Base-by-base conservation (phyloP, 2,113 vertebrate species). In the Xerus inauris region DNA sequence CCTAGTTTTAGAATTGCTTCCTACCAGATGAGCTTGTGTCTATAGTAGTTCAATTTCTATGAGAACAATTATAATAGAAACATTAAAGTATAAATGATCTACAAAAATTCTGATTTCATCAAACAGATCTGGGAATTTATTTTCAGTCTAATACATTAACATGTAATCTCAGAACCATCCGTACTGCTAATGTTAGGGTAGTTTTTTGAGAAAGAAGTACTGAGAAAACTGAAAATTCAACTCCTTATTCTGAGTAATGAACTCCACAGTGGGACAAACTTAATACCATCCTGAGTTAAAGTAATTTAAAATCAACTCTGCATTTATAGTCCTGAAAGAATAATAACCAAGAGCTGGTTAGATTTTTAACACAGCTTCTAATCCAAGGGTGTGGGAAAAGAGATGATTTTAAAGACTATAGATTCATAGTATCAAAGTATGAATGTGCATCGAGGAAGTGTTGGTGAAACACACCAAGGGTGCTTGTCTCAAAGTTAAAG, bases 61-160 rank as follows among this genome's bases (percentile, higher is more conserved):
- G 49, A 86, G 57, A 94, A 79, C 24, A 89, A 47, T 59, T 38
- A 77, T 6, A 86, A 83, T 12, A 91, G 67, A 92, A 97, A 80
- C 35, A 87, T 4, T 26, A 19, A 69, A 26, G 20, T 57, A 77
- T 40, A 47, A n/a, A 71, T 38, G 35, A 57, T 22, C 40, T 62
- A 87, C 38, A 35, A 45, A 85, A 91, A 87, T 6, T 4, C 28
- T 77, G 54, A 8, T 11, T 59, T 57, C 42, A 89, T 28, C 51
- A 81, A 81, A 80, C 0, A 57, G 22, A 82, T 51, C 30, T 69
- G 47, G 93, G 85, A 62, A 47, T 47, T 42, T 69, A n/a, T 40
- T 82, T 92, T 84, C 28, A 72, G 65, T 65, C 19, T 8, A 62
- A 14, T 16, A 24, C 40, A 79, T 40, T 84, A 94, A 73, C 22